Evolutionary conservation across 2,797 vertebrate genomes (phyloP).

Genomic region (Myoxocephalus aenaeus): DNA sequence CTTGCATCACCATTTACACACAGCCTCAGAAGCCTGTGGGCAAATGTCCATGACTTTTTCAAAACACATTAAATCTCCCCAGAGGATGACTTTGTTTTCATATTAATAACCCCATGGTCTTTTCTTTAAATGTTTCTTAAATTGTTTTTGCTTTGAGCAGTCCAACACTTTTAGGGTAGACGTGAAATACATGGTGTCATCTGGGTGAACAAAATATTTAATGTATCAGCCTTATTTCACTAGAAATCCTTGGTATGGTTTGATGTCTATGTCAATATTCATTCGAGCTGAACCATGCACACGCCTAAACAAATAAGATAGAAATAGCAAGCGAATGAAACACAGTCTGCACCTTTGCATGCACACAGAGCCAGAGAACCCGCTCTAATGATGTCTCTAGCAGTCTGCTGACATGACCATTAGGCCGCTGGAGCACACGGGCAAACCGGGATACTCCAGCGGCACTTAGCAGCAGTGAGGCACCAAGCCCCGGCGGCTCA

Average conservation of each 20-base stretch:
- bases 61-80: not conserved
- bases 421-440: conserved; percentile 71
- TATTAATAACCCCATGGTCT: not conserved
- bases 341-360: conserved; percentile 27
- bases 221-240: not conserved
- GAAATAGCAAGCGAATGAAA: not conserved
- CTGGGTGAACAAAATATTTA: not conserved
- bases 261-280: not conserved
- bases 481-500: conserved; percentile 53
- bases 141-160: no score
- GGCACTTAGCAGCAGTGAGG: conserved; percentile 64
- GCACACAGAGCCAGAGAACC: conserved; percentile 27
- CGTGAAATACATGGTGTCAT: not conserved
- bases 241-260: not conserved
- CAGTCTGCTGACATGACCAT: conserved; percentile 74
- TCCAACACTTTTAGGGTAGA: not conserved
- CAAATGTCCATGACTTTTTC: no score
- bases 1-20: not conserved
- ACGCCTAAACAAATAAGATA: not conserved
- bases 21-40: not conserved
- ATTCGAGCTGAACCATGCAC: not conserved
- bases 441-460: conserved; percentile 63
- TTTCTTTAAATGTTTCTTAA: not conserved
- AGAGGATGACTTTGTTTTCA: not conserved
- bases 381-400: conserved; percentile 73